Conservation (phyloP, 2,797 vertebrate genomes). For the Periophthalmus magnuspinnatus region DNA sequence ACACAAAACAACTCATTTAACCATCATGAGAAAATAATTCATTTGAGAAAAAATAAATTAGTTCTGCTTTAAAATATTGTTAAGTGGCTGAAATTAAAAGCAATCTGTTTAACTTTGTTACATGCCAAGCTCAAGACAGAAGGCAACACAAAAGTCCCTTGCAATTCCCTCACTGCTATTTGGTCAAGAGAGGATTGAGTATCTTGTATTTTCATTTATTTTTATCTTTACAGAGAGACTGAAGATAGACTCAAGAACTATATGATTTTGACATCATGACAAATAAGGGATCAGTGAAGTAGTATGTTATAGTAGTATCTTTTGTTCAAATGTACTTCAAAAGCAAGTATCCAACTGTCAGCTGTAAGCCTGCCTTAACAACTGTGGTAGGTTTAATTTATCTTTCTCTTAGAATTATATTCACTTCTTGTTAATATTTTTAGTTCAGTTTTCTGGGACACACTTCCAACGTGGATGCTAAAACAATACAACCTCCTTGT, state of each 20-base stretch:
- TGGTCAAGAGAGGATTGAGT: neutral
- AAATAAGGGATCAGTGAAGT: neutral
- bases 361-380: neutral
- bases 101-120: neutral
- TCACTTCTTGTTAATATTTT: slow-evolving; percentile 11
- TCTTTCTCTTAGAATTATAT: neutral
- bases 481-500: slow-evolving; percentile 2
- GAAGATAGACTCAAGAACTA: neutral
- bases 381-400: neutral
- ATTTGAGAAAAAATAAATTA: neutral
- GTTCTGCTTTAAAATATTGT: neutral
- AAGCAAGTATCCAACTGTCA: neutral
- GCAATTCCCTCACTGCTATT: neutral
- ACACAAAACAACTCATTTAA: neutral
- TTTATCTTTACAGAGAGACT: neutral
- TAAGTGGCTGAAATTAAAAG: neutral
- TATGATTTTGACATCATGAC: neutral
- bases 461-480: neutral
- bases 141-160: neutral
- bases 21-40: neutral
- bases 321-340: neutral
- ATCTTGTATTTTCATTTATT: neutral
- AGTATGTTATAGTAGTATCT: neutral
- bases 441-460: slow-evolving; percentile 11
- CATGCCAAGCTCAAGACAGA: neutral